phyloP scores from a whole-genome alignment of 2,888 invertebrate species.

The Eupithecia tripunctaria region DNA sequence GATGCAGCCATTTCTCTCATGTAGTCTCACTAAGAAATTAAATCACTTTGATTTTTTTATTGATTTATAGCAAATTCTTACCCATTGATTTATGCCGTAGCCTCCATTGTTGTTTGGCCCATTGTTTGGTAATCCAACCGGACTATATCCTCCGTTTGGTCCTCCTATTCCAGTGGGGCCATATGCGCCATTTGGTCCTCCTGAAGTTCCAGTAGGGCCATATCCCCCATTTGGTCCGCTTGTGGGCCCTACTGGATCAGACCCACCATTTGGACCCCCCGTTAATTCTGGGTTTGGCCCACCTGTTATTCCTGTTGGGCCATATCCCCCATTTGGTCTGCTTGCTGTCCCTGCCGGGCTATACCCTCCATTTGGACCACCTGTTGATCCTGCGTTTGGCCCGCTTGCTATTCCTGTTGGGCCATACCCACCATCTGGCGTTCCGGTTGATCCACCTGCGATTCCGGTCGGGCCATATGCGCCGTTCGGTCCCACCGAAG shows the following conservation, averaged over 20 bases:
- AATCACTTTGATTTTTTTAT: background rate
- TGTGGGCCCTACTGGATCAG: too few relatives aligned
- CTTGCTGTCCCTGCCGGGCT: constrained; percentile 11
- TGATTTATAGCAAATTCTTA: constrained; percentile 39
- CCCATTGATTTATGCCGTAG: constrained; percentile 48
- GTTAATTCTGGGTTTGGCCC: constrained; percentile 12
- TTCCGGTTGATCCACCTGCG: constrained; percentile 5
- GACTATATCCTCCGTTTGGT: constrained; percentile 19
- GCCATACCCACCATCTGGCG: constrained; percentile 7
- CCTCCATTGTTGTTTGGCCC: too few relatives aligned
- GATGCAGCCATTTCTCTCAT: background rate
- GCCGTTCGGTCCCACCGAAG: background rate
- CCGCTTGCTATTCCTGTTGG: constrained; percentile 8
- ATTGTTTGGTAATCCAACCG: too few relatives aligned
- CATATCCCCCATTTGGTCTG: constrained; percentile 28
- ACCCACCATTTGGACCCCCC: constrained; percentile 18
- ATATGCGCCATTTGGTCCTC: background rate
- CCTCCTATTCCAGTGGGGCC: background rate
- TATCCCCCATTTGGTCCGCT: background rate
- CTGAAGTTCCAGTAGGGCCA: constrained; percentile 6
- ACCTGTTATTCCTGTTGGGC: constrained; percentile 12
- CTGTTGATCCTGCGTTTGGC: background rate
- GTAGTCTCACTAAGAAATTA: background rate
- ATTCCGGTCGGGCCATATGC: constrained; percentile 16
- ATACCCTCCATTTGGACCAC: constrained; percentile 2